Base-by-base conservation (phyloP, 2,888 invertebrate genomes). In the Lasioglossum figueresi region DNA sequence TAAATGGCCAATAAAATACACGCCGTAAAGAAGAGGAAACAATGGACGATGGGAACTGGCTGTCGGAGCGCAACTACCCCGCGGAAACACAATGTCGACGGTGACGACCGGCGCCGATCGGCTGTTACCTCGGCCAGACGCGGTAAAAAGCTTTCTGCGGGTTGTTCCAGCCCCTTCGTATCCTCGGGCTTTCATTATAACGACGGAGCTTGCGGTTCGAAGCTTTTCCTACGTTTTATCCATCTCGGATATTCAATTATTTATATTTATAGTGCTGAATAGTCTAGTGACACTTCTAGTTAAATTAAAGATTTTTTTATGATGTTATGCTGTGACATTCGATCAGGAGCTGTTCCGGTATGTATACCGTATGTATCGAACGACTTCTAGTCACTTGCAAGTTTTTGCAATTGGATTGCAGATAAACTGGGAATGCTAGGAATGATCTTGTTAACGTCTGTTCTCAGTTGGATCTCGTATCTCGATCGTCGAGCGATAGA, bases 1-100 rank as follows among this genome's bases (percentile, higher is more conserved):
- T 72, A 45, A 72, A 72, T 72, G 72, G 72, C 27, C 72, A 72
- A 72, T 72, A 72, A 72, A 72, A 31, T 45, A 45, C 72, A 45
- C 72, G 72, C 72, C 72, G 45, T 72, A 72, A 72, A 72, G 45
- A 71, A 40, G 19, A 45, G 72, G 72, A 72, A 31, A 72, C 72
- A 72, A 72, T 72, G 72, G 45, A 40, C 37, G 68, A 68, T 37
- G 68, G 68, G 40, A 23, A 37, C 68, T 34, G 68, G 37, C 72
- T 45, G 72, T 45, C 45, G 72, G 45, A 72, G 72, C 27, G 45
- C 31, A 40, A 68, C 68, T 37, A 37, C 68, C 37, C 72, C 27
- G 10, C 31, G 45, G 45, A 72, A 45, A 45, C 31, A 72, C 71
- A 45, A 72, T 45, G 72, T 27, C 72, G 72, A 27, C 45, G 72